Conservation (phyloP, 2,797 vertebrate species). For the Phaenicophaeus curvirostris region DNA sequence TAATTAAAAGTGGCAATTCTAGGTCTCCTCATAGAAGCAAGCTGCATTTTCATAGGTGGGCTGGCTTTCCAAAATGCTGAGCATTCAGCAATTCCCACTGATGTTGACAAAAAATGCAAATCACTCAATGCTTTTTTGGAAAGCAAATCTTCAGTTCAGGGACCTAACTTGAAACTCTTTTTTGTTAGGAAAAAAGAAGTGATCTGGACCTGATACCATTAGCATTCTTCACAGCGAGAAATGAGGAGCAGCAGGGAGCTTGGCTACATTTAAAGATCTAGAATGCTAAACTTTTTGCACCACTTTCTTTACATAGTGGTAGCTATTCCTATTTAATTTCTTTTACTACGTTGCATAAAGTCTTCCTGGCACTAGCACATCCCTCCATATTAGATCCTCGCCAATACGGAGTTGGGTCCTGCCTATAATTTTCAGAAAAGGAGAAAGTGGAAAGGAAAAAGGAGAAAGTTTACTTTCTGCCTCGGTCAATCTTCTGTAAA, state of each 20-base stretch:
- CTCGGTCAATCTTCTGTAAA: neutral
- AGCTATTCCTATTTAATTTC: neutral
- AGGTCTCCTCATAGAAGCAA: conserved; percentile 23
- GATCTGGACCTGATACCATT: neutral
- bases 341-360: neutral
- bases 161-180: neutral
- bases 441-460: neutral
- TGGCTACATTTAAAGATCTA: neutral
- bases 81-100: conserved; percentile 36
- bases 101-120: conserved; percentile 55
- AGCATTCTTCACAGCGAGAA: neutral
- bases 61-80: conserved; percentile 33
- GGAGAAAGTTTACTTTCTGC: neutral
- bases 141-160: conserved; percentile 10
- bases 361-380: neutral
- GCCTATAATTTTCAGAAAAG: neutral
- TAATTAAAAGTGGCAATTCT: conserved; percentile 64
- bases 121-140: neutral
- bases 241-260: neutral
- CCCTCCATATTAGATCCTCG: neutral
- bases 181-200: too few relatives aligned
- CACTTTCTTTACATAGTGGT: neutral
- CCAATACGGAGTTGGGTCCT: neutral
- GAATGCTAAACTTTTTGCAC: neutral
- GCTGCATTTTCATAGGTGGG: conserved; percentile 38